These are phyloP conservation scores for Acronicta psi DNA, from an alignment of 2,888 invertebrate species.

Conservation along the genomic window DNA sequence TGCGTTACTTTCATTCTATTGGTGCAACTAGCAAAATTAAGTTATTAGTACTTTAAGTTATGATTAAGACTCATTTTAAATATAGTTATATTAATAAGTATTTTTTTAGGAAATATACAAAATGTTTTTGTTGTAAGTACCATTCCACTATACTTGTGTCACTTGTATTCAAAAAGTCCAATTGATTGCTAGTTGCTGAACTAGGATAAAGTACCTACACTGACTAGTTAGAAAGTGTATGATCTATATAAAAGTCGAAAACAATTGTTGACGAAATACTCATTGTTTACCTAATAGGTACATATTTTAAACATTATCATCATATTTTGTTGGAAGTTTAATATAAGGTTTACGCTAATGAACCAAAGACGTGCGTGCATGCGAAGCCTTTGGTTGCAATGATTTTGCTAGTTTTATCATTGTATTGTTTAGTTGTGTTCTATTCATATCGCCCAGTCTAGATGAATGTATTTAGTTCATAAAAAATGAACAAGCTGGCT, in stretches of 20 bases:
- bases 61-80: conserved; percentile 55
- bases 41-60: conserved; percentile 43
- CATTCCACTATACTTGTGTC: conserved; percentile 49
- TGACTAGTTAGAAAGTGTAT: not conserved
- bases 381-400: conserved; percentile 34
- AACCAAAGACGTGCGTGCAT: conserved; percentile 53
- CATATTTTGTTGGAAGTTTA: conserved; percentile 5
- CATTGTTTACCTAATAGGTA: conserved; percentile 8
- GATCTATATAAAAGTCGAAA: not conserved
- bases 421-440: conserved; percentile 28
- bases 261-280: conserved; percentile 31
- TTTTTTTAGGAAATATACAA: conserved; percentile 31
- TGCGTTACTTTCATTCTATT: conserved; percentile 38
- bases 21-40: conserved; percentile 61
- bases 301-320: not conserved
- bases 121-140: conserved; percentile 43
- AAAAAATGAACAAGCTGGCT: conserved; percentile 13
- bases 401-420: conserved; percentile 51
- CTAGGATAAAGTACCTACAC: conserved; percentile 1
- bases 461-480: conserved; percentile 9
- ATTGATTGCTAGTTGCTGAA: conserved; percentile 16
- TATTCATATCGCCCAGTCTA: conserved; percentile 11
- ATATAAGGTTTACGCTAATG: conserved; percentile 36
- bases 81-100: conserved; percentile 36
- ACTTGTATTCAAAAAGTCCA: conserved; percentile 22